Evolutionary conservation across 2,797 vertebrate genomes (phyloP).

Genomic region (Tragelaphus eurycerus): DNA sequence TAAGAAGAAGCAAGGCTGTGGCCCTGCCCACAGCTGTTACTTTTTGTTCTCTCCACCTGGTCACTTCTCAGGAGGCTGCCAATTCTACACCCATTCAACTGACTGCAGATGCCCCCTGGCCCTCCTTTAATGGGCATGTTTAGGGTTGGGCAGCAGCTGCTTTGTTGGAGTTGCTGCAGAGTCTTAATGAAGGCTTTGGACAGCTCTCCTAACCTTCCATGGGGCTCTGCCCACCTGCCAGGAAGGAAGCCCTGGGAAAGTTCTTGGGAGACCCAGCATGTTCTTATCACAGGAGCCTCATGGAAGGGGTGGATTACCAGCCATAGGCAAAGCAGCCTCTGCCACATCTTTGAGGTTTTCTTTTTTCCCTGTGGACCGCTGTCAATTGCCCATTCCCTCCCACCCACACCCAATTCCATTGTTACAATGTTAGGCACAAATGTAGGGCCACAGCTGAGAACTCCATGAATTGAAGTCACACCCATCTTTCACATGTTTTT

Average conservation of each 20-base stretch:
- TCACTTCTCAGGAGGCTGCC: background rate
- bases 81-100: background rate
- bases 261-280: background rate
- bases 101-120: background rate
- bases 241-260: background rate
- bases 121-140: background rate
- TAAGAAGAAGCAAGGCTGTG: background rate
- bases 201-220: background rate
- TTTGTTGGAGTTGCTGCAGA: background rate
- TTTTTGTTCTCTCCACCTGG: background rate
- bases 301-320: background rate
- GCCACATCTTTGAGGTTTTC: background rate
- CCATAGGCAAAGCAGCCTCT: background rate
- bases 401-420: accelerated
- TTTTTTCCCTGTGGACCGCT: background rate
- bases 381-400: no score
- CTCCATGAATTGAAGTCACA: background rate
- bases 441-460: background rate
- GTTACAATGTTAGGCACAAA: background rate
- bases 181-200: background rate
- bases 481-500: no score
- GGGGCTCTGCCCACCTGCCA: background rate
- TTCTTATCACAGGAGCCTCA: background rate
- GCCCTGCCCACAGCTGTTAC: background rate
- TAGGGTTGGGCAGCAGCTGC: background rate